Evolutionary conservation across 2,888 invertebrate species (phyloP).

Genomic region (Apamea monoglypha): DNA sequence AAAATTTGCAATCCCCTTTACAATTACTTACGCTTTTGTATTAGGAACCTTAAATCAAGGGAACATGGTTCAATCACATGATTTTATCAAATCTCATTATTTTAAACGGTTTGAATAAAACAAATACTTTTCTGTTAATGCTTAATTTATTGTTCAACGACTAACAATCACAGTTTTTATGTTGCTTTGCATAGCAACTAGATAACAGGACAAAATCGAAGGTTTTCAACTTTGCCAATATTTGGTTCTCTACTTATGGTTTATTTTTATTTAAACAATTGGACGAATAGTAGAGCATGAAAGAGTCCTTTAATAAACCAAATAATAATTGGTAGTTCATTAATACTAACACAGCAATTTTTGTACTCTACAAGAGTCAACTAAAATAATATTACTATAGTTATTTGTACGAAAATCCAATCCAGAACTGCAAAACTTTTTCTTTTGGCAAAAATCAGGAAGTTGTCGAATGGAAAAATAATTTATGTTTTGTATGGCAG

Average conservation of each 20-base stretch:
- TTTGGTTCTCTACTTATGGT: constrained; percentile 55
- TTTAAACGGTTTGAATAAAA: constrained; percentile 40
- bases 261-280: constrained; percentile 31
- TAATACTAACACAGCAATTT: constrained; percentile 58
- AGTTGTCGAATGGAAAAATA: neutral
- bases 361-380: constrained; percentile 75
- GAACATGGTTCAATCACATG: neutral
- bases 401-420: constrained; percentile 43
- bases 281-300: constrained; percentile 26
- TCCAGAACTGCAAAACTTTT: neutral
- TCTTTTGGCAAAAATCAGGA: neutral
- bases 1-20: too few species aligned
- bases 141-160: constrained; percentile 81
- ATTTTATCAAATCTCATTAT: neutral
- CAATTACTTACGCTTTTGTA: neutral
- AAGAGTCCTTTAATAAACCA: constrained; percentile 31
- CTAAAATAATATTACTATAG: constrained; percentile 33
- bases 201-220: constrained; percentile 39
- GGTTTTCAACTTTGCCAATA: constrained; percentile 41
- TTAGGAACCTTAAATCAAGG: neutral
- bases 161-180: constrained; percentile 85
- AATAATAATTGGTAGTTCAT: constrained; percentile 21
- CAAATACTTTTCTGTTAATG: constrained; percentile 27
- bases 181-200: constrained; percentile 70
- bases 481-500: neutral